Conservation (phyloP, 53 echinoderm and acorn worm genomes). For the Antedon mediterranea region DNA sequence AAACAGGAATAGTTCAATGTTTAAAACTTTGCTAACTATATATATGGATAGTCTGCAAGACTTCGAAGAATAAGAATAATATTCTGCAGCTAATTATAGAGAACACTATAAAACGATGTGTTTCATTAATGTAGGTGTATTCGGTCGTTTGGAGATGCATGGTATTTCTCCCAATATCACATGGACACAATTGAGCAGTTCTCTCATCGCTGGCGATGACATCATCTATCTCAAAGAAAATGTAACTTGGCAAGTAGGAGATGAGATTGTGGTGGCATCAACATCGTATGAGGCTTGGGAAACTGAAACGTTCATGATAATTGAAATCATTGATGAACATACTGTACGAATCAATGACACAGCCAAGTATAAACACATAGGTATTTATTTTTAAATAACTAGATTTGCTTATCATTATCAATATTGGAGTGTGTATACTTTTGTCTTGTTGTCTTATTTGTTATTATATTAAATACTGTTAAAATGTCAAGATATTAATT, state of each 20-base stretch:
- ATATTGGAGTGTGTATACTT: too few relatives aligned
- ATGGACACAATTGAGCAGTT: slow-evolving; percentile 63
- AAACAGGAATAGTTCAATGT: too few relatives aligned
- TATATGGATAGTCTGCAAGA: too few relatives aligned
- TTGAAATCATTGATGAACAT: slow-evolving; percentile 22
- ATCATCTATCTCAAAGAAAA: slow-evolving; percentile 35
- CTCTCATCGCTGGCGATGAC: slow-evolving; percentile 38
- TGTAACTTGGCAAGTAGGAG: slow-evolving; percentile 57
- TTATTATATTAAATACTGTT: too few relatives aligned
- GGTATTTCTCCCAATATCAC: slow-evolving; percentile 35
- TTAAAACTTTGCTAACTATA: too few relatives aligned
- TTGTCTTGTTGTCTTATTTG: too few relatives aligned
- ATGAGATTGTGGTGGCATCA: slow-evolving; percentile 82
- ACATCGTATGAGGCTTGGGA: slow-evolving; percentile 88
- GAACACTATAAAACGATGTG: not conserved
- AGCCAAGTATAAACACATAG: slow-evolving; percentile 43
- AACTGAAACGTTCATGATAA: slow-evolving; percentile 79
- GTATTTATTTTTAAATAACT: too few relatives aligned
- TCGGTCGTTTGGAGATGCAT: slow-evolving; percentile 79
- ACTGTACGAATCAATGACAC: slow-evolving; percentile 53
- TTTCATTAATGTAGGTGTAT: slow-evolving; percentile 38
- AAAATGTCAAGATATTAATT: too few relatives aligned
- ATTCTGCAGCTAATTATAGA: not conserved
- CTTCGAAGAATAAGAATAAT: not conserved
- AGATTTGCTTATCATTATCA: too few relatives aligned